Conservation (phyloP, 2,797 vertebrate species). For the Sebastes variabilis region DNA sequence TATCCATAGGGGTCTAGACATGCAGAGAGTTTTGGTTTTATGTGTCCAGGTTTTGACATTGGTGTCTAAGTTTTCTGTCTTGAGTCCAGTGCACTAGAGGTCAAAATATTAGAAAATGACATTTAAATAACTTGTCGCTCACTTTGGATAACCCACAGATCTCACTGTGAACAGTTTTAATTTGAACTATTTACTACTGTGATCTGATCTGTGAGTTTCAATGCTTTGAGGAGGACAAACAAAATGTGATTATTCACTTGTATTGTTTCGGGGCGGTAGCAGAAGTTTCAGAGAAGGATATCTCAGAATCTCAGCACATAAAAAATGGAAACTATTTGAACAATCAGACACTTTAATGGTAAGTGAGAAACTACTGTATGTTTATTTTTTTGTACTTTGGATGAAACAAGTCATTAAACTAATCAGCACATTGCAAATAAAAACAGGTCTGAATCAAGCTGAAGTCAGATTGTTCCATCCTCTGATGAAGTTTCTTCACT, state of each 20-base stretch:
- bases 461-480: not conserved
- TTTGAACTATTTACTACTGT: not conserved
- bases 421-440: slow-evolving; percentile 4
- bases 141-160: not conserved
- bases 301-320: not conserved
- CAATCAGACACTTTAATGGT: not conserved
- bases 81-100: not conserved
- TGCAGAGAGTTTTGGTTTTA: rapidly evolving
- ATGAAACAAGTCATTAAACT: slow-evolving; percentile 15
- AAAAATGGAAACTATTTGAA: not conserved
- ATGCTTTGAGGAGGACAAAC: not conserved
- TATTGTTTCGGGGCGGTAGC: not conserved
- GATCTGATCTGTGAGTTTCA: not conserved
- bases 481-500: not conserved
- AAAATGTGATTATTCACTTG: not conserved
- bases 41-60: not conserved
- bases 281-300: not conserved
- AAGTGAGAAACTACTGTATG: not conserved
- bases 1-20: not conserved
- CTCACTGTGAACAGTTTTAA: not conserved
- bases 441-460: not conserved
- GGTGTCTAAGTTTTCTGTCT: not conserved
- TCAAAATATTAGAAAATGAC: not conserved
- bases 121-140: not conserved
- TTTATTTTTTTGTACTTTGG: not conserved